These are phyloP conservation scores for Palloptera scutellata DNA, from an alignment of 2,888 invertebrate genomes.

Conservation along the genomic window DNA sequence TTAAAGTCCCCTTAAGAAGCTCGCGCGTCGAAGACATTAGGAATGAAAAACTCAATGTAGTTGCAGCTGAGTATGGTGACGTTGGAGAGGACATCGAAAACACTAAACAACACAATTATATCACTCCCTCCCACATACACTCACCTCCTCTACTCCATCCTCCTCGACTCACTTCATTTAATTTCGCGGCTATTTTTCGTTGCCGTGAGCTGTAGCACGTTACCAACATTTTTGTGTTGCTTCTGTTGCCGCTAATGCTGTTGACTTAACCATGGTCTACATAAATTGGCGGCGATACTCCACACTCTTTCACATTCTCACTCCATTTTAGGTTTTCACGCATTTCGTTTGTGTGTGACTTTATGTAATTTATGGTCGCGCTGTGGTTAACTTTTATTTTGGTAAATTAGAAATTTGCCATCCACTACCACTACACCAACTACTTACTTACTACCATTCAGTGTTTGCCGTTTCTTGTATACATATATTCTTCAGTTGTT, in stretches of 20 bases:
- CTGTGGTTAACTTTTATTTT: slow-evolving; percentile 36
- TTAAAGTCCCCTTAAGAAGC: slow-evolving; percentile 46
- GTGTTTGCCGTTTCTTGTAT: neutral
- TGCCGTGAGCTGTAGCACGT: neutral
- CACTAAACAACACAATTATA: too few species aligned
- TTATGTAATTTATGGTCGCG: slow-evolving; percentile 45
- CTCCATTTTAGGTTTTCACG: neutral
- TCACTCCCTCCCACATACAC: neutral
- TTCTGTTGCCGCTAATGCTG: slow-evolving; percentile 9
- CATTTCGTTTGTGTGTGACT: slow-evolving; percentile 8
- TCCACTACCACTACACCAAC: neutral
- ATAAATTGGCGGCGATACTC: too few species aligned
- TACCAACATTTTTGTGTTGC: neutral
- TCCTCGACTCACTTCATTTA: neutral
- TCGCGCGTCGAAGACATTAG: too few species aligned
- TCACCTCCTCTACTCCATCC: neutral
- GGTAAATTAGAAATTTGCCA: slow-evolving; percentile 19
- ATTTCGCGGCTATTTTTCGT: neutral
- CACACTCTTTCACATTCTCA: neutral
- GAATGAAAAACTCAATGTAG: too few species aligned
- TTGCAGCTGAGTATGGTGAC: too few species aligned
- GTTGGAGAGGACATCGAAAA: too few species aligned
- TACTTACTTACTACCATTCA: neutral
- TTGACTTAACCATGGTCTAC: too few species aligned
- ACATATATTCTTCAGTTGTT: neutral